Conservation (phyloP, 2,797 vertebrate genomes). For the Tokudaia tokunoshimensis region DNA sequence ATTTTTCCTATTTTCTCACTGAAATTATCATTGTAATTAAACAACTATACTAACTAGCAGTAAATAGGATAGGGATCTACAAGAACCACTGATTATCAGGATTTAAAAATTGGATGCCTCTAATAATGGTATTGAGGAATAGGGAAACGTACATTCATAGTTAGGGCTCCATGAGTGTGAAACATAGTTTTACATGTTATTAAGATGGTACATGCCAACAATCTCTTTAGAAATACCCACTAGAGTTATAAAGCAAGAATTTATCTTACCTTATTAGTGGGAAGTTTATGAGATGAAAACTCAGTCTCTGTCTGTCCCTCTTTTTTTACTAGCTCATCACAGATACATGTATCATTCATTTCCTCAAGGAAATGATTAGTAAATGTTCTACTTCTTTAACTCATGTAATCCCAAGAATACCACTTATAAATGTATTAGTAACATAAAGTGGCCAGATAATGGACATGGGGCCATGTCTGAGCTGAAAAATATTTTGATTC, state of each 20-base stretch:
- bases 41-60: constrained; percentile 33
- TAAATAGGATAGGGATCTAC: constrained; percentile 30
- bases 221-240: constrained; percentile 55
- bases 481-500: constrained; percentile 15
- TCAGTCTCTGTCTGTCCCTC: background rate
- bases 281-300: constrained; percentile 52
- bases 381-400: constrained; percentile 1
- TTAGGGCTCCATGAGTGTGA: background rate
- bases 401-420: constrained; percentile 46
- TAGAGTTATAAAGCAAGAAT: constrained; percentile 59
- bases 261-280: constrained; percentile 59
- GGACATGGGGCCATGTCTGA: background rate
- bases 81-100: constrained; percentile 39
- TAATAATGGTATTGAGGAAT: constrained; percentile 37
- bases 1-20: background rate
- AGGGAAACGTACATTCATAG: constrained; percentile 20
- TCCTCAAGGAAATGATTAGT: background rate
- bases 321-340: background rate
- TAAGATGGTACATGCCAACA: constrained; percentile 37
- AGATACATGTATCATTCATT: constrained; percentile 11
- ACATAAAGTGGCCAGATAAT: constrained; percentile 28
- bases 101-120: constrained; percentile 54
- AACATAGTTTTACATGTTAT: constrained; percentile 55
- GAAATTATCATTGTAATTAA: constrained; percentile 77
- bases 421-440: constrained; percentile 37